Base-by-base conservation (phyloP, 2,797 vertebrate species). In the Mus spretus region DNA sequence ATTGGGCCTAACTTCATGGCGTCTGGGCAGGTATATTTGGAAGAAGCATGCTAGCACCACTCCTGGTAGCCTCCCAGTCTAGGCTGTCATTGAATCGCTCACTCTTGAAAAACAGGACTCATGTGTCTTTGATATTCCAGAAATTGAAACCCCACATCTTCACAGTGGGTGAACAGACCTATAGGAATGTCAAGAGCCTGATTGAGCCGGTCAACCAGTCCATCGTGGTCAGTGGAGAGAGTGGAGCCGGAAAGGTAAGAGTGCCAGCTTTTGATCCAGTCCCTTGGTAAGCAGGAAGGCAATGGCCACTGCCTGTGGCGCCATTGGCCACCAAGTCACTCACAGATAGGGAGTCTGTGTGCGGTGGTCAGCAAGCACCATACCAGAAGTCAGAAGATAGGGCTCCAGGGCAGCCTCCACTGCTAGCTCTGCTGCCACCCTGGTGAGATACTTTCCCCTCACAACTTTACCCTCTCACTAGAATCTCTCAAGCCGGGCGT, bases 151-250 rank as follows among this genome's bases (percentile, higher is more conserved):
- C 99, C 79, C 99, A 99, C 96, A 99, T 99, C 96, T 99, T 99
- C 97, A 99, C 99, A 28, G 99, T 99, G 97, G 99, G 99, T 4
- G 99, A 99, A 97, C 99, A 99, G 97, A 99, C 99, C 65, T 99
- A 99, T 98, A 99, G 99, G 96, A 99, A 99, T 0, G 98, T 99
- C 86, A 98, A 98, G 97, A 99, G 99, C 89, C 99, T 99, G 97
- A 98, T 99, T 82, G 99, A 99, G 47, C 99, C 99, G 0, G 97
- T 99, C 57, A 99, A 99, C 98, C 99, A 99, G 96, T 99, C 99
- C 6, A 98, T 99, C 97, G 99, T 99, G 97, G 99, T 99, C 97
- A 99, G 99, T 47, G 99, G 99, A 74, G 99, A 99, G 98, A 99
- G 99, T 17, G 99, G 99, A 90, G 99, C 99, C 93, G 99, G 99